Conservation (phyloP, 2,113 vertebrate species). For the Smithornis capensis region DNA sequence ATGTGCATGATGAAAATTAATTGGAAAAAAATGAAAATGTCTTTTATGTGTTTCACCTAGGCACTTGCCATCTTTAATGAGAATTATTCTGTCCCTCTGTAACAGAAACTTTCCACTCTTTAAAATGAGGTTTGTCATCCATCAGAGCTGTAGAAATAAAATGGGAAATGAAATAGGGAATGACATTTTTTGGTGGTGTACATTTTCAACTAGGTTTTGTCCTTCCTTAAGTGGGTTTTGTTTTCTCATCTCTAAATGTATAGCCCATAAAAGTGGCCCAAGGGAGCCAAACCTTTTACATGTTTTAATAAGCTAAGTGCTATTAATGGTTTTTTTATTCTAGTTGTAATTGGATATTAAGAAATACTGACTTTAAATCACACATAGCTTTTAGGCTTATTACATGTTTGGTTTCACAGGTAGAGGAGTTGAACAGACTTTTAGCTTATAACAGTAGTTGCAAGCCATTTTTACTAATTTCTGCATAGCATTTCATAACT, state of each 20-base stretch:
- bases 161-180: background rate
- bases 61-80: background rate
- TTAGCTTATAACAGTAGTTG: background rate
- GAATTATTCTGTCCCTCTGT: background rate
- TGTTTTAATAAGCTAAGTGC: constrained; percentile 69
- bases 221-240: background rate
- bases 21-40: rapidly evolving
- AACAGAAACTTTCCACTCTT: background rate
- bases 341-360: constrained; percentile 67
- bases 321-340: constrained; percentile 66
- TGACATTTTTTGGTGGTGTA: background rate
- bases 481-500: background rate
- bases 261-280: background rate
- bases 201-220: constrained; percentile 25
- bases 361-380: constrained; percentile 44
- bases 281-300: constrained; percentile 57
- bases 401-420: constrained; percentile 14
- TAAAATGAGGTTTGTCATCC: background rate
- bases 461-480: background rate
- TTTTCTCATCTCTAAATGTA: constrained; percentile 42
- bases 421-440: background rate
- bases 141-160: background rate
- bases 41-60: background rate
- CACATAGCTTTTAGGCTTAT: constrained; percentile 3
- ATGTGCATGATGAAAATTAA: background rate